Evolutionary conservation across 2,113 vertebrate genomes (phyloP), one percentile per base, ranked within the genome.

Genomic region (Psammodynastes pulverulentus): DNA sequence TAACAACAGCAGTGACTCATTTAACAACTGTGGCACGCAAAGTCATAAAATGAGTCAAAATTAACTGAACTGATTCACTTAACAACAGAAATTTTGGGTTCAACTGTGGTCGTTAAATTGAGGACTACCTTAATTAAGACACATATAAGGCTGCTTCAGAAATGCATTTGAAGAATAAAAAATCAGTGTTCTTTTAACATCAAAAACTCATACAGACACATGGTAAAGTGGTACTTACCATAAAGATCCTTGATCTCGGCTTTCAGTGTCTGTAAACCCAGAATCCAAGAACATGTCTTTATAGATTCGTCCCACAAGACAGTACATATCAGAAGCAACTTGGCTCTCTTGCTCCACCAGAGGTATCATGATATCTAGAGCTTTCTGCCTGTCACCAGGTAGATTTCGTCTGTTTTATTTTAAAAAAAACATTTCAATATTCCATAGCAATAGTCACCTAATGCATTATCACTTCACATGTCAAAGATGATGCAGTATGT

Each of bases 241-340:
- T 49, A 95, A 96, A 0, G 98, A 98, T 93, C 97, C 98, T 91
- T 97, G 98, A 97, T 99, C 99, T 94, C 99, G 97, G 97, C 99
- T 99, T 95, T 98, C 96, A 0, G 95, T 98, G 96, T 99, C 98
- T 0, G 87, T 96, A 95, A 99, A 99, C 92, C 98, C 98, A 46
- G 99, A 99, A 95, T 99, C 99, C 96, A 99, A 96, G 97, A 99
- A 99, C 92, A 96, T 98, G 96, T 99, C 99, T 96, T 99, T 99
- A 94, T 99, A 99, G 97, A 99, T 99, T 54, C 99, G 98, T 90
- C 99, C 99, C 93, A 99, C 98, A 23, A 99, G 96, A 95, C 99
- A 99, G 96, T 99, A 99, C 97, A 99, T 98, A 96, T 99, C 99
- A 1, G 99, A 99, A 89, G 99, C 98, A 48, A 99, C 98, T 95